A percentile compares a stretch with the other conserved stretches of the same genome.
Conservation (phyloP, 2,888 invertebrate genomes). For the Bombyx huttoni region DNA sequence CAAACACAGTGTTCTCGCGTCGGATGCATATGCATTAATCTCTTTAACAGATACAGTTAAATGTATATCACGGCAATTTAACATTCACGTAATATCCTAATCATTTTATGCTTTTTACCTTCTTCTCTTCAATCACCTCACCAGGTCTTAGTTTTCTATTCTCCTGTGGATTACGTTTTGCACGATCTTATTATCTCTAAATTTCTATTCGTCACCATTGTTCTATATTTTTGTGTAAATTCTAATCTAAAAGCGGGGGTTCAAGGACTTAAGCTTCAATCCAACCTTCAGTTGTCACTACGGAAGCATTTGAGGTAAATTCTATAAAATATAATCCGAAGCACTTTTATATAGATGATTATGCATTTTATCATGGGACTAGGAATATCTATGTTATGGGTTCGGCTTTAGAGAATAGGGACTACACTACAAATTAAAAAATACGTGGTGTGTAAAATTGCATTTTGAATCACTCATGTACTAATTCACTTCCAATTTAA, state of each 20-base stretch:
- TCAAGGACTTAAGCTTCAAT: slow-evolving; percentile 47
- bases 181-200: slow-evolving; percentile 60
- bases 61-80: slow-evolving; percentile 61
- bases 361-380: slow-evolving; percentile 36
- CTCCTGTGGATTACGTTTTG: slow-evolving; percentile 76
- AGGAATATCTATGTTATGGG: slow-evolving; percentile 56
- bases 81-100: slow-evolving; percentile 57
- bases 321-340: slow-evolving; percentile 21
- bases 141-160: slow-evolving; percentile 95
- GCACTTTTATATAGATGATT: slow-evolving; percentile 49
- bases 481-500: neutral
- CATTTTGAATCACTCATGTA: neutral
- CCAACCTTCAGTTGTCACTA: slow-evolving; percentile 35
- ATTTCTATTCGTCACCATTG: slow-evolving; percentile 30
- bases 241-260: slow-evolving; percentile 56
- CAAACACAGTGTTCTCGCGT: slow-evolving; percentile 41
- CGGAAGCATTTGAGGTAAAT: slow-evolving; percentile 39
- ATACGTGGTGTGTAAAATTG: neutral
- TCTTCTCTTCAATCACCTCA: slow-evolving; percentile 93
- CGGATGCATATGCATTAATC: slow-evolving; percentile 60
- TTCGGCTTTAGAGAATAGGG: slow-evolving; percentile 69
- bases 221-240: slow-evolving; percentile 33
- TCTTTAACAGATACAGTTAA: slow-evolving; percentile 59
- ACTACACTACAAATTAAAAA: slow-evolving; percentile 37
- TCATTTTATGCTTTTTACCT: slow-evolving; percentile 80